Evolutionary conservation across 2,113 vertebrate species (phyloP), one percentile per base, ranked within the genome.

Genomic region (Anarrhichthys ocellatus): DNA sequence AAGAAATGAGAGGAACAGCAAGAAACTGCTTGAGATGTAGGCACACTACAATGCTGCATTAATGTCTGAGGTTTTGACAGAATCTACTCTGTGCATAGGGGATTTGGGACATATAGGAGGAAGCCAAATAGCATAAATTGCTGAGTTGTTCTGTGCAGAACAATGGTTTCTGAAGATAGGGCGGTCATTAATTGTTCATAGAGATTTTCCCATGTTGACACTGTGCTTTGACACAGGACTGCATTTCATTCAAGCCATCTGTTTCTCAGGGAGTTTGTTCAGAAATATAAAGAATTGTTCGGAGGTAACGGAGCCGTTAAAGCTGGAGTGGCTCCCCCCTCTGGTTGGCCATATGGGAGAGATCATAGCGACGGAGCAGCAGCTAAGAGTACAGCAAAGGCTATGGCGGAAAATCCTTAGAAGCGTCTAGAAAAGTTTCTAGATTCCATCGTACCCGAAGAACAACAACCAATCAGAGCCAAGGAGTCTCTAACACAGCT

Each of bases 1-100:
- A 82, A 87, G 68, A 89, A 80, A 87, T 61, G 80, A 88, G 88
- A 76, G 50, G 84, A 89, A 81, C 83, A 56, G 88, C 58, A 44
- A 85, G 84, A 87, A 76, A 73, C 84, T 78, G 77, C 82, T 71
- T 63, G 71, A 85, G 91, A 85, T 78, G 80, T 73, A 42, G 78
- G 66, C 67, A 38, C 59, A 63, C 64, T 69, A 76, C 73, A 78
- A 71, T 68, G 38, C 72, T 9, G 80, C 74, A 78, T 88, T 85
- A 87, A 88, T 77, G 80, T 85, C 76, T 76, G 81, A 89, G 63
- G 72, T 79, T 83, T 74, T 86, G 85, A 81, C 77, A 85, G 52
- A 86, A 66, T 87, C 87, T 80, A 73, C 77, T 61, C 64, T 62
- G 58, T 65, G 68, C 79, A 85, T 29, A 50, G 72, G 77, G 46